Base-by-base conservation (phyloP, 2,888 invertebrate genomes). In the Petrolisthes cinctipes region DNA sequence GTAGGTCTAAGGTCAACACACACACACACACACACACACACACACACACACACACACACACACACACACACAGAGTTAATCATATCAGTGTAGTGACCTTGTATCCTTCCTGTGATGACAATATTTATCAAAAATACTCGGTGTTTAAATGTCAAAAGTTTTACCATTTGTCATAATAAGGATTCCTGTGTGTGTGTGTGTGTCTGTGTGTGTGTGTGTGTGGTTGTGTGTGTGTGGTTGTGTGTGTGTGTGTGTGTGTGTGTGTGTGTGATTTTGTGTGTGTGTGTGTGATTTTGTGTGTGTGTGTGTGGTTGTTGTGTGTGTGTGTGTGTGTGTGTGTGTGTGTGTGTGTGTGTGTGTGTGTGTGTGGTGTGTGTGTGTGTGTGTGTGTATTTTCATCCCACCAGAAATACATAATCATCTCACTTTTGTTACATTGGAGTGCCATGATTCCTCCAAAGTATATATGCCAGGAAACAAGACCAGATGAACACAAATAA, bases 231-330 rank as follows among this genome's bases (percentile, higher is more conserved):
- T 61, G 61, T 61, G 61, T 61, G 61, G 6, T 6, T 61, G 61
- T 61, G 61, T 61, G 61, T 61, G 61, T 61, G 61, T 61, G 61
- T 61, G 61, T 61, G 61, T 61, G 61, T 61, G 61, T 61, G 61
- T 61, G 61, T 61, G 61, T 6, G 14, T 61, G 61, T 6, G 61
- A 61, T 61, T 61, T 61, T 61, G 61, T 61, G 61, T 61, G 14
- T 61, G 6, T 61, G 7, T 6, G 61, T 14, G 14, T 61, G 14
- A 61, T 61, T 61, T 61, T 61, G 61, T 61, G 61, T 61, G 61
- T 61, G 61, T 61, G 61, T 61, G 61, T 61, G 61, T 61, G 61
- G n/a, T n/a, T n/a, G n/a, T n/a, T n/a, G n/a, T 61, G 61, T 61
- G 61, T 61, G 61, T 61, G 61, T 61, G 61, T 61, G 61, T 61